phyloP scores from a whole-genome alignment of 2,113 vertebrate genomes.

The Melanostigma gelatinosum region DNA sequence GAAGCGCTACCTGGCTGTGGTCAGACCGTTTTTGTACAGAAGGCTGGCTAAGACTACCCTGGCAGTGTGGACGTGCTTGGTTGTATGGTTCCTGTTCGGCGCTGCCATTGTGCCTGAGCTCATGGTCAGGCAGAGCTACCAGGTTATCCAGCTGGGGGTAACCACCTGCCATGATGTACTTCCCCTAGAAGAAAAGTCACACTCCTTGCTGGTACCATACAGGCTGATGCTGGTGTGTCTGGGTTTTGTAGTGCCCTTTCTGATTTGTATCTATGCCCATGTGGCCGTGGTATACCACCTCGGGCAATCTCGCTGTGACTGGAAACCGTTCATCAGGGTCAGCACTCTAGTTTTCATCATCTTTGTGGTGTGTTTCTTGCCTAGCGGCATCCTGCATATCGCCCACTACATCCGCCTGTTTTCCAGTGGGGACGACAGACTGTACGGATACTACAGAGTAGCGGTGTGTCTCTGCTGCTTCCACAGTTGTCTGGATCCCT shows the following conservation, averaged over 20 bases:
- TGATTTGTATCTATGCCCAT: constrained; percentile 86
- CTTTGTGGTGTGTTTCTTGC: constrained; percentile 90
- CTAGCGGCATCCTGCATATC: constrained; percentile 87
- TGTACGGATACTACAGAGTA: constrained; percentile 88
- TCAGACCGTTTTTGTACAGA: constrained; percentile 90
- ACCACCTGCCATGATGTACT: constrained; percentile 90
- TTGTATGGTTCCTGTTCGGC: constrained; percentile 84
- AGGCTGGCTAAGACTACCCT: constrained; percentile 83
- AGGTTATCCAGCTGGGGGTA: constrained; percentile 62
- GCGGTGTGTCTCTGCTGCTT: constrained; percentile 91
- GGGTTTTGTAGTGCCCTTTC: constrained; percentile 88
- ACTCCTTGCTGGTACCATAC: constrained; percentile 80
- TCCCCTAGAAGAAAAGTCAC: constrained; percentile 70
- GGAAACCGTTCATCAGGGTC: constrained; percentile 87
- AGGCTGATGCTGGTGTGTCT: constrained; percentile 84
- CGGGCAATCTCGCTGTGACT: constrained; percentile 81
- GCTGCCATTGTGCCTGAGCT: constrained; percentile 87
- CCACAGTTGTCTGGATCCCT: constrained; percentile 93
- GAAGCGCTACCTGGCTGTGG: constrained; percentile 89
- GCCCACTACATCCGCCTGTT: constrained; percentile 87
- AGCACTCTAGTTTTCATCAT: constrained; percentile 88
- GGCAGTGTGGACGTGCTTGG: constrained; percentile 70
- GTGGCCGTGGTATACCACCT: constrained; percentile 85
- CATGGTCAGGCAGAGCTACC: constrained; percentile 86
- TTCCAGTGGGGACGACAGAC: constrained; percentile 74